A percentile compares a stretch with the other conserved stretches of the same genome.
Evolutionary conservation across 2,797 vertebrate species (phyloP).

Genomic region (Epinephelus awoara): DNA sequence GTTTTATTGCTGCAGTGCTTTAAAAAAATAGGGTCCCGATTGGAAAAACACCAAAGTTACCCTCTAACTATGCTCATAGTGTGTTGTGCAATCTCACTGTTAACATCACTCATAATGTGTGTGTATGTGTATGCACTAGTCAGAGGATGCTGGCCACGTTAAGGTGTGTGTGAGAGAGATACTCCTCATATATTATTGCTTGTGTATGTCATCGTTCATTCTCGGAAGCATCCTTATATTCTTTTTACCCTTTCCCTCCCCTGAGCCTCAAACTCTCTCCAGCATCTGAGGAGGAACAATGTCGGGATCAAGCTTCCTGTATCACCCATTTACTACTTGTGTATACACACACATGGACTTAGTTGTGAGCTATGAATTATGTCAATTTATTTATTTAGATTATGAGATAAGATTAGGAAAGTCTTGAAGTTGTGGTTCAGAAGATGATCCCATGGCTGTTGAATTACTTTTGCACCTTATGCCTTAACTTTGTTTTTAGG

Average conservation of each 20-base stretch:
- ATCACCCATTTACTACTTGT: slow-evolving; percentile 11
- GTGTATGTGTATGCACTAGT: slow-evolving; percentile 80
- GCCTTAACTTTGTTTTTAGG: slow-evolving; percentile 4
- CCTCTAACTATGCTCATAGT: slow-evolving; percentile 37
- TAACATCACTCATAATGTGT: slow-evolving; percentile 78
- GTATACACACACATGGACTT: neutral
- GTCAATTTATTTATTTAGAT: neutral
- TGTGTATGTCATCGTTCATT: slow-evolving; percentile 46
- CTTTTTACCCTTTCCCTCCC: neutral
- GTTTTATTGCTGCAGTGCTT: too few species aligned
- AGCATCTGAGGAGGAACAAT: slow-evolving; percentile 33
- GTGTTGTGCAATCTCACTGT: slow-evolving; percentile 59
- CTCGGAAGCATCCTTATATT: slow-evolving; percentile 34
- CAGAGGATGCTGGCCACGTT: slow-evolving; percentile 90
- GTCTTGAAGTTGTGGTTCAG: slow-evolving; percentile 32
- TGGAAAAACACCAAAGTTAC: too few species aligned
- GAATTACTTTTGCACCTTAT: slow-evolving; percentile 9
- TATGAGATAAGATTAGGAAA: neutral
- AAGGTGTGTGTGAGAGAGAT: slow-evolving; percentile 86
- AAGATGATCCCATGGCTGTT: slow-evolving; percentile 48
- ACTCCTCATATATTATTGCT: slow-evolving; percentile 62
- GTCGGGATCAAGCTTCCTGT: slow-evolving; percentile 45
- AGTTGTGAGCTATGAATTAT: neutral
- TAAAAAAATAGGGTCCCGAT: too few species aligned
- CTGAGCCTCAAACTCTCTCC: slow-evolving; percentile 25